A percentile compares a stretch with the other conserved stretches of the same genome.
Conservation (phyloP, 2,113 vertebrate genomes). For the Saimiri boliviensis region DNA sequence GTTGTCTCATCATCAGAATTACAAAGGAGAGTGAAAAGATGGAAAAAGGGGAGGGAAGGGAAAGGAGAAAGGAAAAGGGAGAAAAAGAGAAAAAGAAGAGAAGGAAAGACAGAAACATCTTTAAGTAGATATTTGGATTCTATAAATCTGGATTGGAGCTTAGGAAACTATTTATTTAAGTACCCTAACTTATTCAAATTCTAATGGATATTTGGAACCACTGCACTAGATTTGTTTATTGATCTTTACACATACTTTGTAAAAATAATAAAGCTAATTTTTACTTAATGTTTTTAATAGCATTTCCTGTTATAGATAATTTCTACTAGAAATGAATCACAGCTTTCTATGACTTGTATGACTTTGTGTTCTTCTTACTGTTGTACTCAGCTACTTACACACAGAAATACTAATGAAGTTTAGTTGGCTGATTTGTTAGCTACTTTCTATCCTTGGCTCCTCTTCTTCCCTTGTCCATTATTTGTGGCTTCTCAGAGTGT, state of each 20-base stretch:
- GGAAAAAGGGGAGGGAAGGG: rapidly evolving
- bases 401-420: neutral
- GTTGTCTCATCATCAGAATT: neutral
- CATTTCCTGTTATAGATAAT: neutral
- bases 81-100: neutral
- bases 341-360: neutral
- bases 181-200: neutral
- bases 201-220: neutral
- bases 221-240: neutral
- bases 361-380: neutral
- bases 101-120: neutral
- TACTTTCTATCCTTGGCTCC: neutral
- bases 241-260: neutral
- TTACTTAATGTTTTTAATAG: neutral
- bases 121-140: neutral
- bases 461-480: neutral
- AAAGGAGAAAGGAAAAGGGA: neutral
- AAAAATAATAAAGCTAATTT: neutral
- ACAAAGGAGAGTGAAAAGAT: neutral
- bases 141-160: neutral
- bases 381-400: neutral
- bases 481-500: neutral
- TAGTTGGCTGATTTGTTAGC: neutral
- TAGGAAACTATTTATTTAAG: neutral
- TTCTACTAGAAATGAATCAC: neutral